Evolutionary conservation across 2,113 vertebrate genomes (phyloP), one percentile per base, ranked within the genome.

Genomic region (Cranoglanis bouderius): DNA sequence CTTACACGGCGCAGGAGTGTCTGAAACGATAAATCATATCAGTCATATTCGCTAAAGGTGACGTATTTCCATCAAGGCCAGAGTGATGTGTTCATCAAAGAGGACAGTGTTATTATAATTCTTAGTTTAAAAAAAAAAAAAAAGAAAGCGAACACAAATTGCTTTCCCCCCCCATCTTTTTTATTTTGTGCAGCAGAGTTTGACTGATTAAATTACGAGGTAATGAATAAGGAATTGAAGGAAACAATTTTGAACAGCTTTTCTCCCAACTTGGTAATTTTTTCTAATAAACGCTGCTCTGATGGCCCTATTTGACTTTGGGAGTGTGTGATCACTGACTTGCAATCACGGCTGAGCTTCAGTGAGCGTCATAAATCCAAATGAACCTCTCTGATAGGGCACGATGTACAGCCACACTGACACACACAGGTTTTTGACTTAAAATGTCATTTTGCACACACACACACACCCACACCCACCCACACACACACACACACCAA

Each of bases 11-110:
- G 94, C 95, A 95, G 94, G 96, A 96, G 97, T 97, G 97, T 97
- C 97, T 95, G 65, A 93, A 96, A 93, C 97, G 96, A 98, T 98
- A 96, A 98, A 98, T 98, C 95, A 94, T 90, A 96, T 97, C 97
- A 95, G 97, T 99, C 96, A 92, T 93, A 90, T 94, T 93, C 95
- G 95, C 95, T 94, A 96, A 94, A 92, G 93, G 92, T 94, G 95
- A 96, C 96, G 96, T 94, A 95, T 89, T 93, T 97, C 96, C 96
- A 97, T 98, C 97, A 96, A 97, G 97, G 97, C 93, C 96, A 96
- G 96, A 97, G 97, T 97, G 97, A 98, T 97, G 95, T 98, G 97
- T 97, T 95, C 93, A 95, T 95, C 90, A 97, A 94, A 95, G 93
- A 96, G 95, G 89, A 94, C 94, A 90, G 95, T 93, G 94, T 93